Percentiles rank a stretch among this genome's conserved stretches.
Conservation (phyloP, 1,140 invertebrate species). For the Lordiphosa mommai region DNA sequence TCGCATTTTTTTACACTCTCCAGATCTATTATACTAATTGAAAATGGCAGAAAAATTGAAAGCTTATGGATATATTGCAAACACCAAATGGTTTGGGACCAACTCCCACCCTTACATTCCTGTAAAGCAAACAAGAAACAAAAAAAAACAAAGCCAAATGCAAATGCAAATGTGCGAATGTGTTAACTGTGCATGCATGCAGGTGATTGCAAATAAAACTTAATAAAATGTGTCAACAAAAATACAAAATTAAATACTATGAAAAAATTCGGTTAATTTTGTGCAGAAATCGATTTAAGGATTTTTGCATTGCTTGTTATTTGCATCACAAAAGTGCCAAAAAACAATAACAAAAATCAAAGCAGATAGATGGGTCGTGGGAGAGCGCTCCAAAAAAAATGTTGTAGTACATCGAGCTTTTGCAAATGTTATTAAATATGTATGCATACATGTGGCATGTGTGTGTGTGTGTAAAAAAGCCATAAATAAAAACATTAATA, state of each 20-base stretch:
- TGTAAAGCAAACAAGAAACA: neutral
- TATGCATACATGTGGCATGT: conserved; percentile 39
- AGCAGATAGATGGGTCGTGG: conserved; percentile 43
- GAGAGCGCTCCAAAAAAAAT: conserved; percentile 49
- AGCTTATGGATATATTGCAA: neutral
- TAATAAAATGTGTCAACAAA: conserved; percentile 74
- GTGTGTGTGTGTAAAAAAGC: conserved; percentile 19
- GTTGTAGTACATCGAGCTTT: conserved; percentile 52
- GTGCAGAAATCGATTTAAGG: conserved; percentile 74
- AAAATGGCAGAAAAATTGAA: too few relatives aligned
- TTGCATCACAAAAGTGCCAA: conserved; percentile 57
- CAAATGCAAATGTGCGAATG: conserved; percentile 57
- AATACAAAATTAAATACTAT: conserved; percentile 52
- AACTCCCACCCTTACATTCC: neutral
- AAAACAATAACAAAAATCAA: conserved; percentile 57
- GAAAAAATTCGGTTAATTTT: conserved; percentile 68
- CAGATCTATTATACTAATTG: too few relatives aligned
- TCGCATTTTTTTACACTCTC: too few relatives aligned
- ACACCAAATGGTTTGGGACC: neutral
- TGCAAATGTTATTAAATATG: conserved; percentile 70
- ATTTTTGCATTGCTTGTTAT: conserved; percentile 49
- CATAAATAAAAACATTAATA: conserved; percentile 51
- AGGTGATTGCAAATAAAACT: conserved; percentile 76
- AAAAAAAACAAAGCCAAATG: conserved; percentile 32
- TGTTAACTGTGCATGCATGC: conserved; percentile 74